These are phyloP conservation scores for Caranx ignobilis DNA, from an alignment of 2,113 vertebrate species.

Conservation along the genomic window DNA sequence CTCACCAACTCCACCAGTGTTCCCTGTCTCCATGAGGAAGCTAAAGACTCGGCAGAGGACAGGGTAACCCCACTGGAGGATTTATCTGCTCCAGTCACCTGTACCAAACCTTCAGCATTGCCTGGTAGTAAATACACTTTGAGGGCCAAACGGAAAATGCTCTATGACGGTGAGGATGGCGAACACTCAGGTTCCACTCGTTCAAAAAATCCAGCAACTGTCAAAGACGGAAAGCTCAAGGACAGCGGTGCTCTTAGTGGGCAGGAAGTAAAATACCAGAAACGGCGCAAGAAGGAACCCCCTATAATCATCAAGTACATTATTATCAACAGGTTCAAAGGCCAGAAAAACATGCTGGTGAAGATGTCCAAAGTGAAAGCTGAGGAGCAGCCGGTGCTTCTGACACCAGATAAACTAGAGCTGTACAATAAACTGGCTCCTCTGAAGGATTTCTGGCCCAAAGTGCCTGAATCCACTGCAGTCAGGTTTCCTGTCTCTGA, in stretches of 20 bases:
- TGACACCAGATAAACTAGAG: slow-evolving; percentile 93
- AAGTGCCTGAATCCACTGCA: slow-evolving; percentile 93
- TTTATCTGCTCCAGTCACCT: slow-evolving; percentile 74
- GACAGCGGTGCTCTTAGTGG: slow-evolving; percentile 69
- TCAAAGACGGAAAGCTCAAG: slow-evolving; percentile 71
- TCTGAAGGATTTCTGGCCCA: slow-evolving; percentile 97
- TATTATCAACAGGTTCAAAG: slow-evolving; percentile 99
- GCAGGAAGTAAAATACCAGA: slow-evolving; percentile 86
- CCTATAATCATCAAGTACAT: slow-evolving; percentile 99
- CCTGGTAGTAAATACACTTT: slow-evolving; percentile 95
- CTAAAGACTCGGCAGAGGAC: slow-evolving; percentile 53
- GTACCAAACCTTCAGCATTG: slow-evolving; percentile 88
- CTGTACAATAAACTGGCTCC: slow-evolving; percentile 93
- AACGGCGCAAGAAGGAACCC: slow-evolving; percentile 93
- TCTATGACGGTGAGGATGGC: slow-evolving; percentile 89
- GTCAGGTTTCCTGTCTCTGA: slow-evolving; percentile 91
- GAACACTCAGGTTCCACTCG: slow-evolving; percentile 85
- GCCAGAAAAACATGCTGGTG: slow-evolving; percentile 98
- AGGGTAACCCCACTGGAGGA: slow-evolving; percentile 70
- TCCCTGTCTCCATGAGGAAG: slow-evolving; percentile 53
- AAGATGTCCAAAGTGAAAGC: slow-evolving; percentile 94
- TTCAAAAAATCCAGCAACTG: slow-evolving; percentile 85
- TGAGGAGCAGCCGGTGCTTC: slow-evolving; percentile 88
- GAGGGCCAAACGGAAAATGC: slow-evolving; percentile 93
- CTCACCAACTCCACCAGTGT: slow-evolving; percentile 30